Evolutionary conservation across 2,888 invertebrate species (phyloP).

Genomic region (Rhyacophila evoluta): DNA sequence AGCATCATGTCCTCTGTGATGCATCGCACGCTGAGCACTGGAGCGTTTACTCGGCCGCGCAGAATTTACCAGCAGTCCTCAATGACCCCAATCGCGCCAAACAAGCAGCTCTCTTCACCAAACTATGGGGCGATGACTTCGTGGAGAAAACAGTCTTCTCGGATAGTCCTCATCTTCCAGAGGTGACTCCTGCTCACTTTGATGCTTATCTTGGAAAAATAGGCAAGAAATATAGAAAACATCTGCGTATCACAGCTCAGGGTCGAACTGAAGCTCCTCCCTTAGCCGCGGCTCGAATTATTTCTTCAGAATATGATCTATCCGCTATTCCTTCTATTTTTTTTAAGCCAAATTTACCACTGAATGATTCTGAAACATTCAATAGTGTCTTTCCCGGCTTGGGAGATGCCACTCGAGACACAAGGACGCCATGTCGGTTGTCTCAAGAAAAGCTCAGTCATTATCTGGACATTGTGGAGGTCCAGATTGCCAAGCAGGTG

Average conservation of each 20-base stretch:
- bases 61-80: slow-evolving; percentile 94
- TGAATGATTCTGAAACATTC: slow-evolving; percentile 86
- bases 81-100: slow-evolving; percentile 95
- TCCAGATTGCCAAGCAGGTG: slow-evolving; percentile 92
- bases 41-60: slow-evolving; percentile 92
- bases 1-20: slow-evolving; percentile 68
- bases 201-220: slow-evolving; percentile 87
- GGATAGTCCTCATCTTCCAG: slow-evolving; percentile 84
- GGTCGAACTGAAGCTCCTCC: slow-evolving; percentile 63
- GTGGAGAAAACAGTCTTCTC: slow-evolving; percentile 84
- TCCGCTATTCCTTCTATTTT: slow-evolving; percentile 88
- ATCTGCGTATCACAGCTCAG: slow-evolving; percentile 67
- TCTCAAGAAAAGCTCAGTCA: slow-evolving; percentile 93
- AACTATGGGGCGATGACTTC: slow-evolving; percentile 97
- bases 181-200: slow-evolving; percentile 87
- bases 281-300: slow-evolving; percentile 15
- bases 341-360: slow-evolving; percentile 80
- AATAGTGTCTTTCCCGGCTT: slow-evolving; percentile 84
- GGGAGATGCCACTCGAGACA: slow-evolving; percentile 66
- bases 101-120: slow-evolving; percentile 93
- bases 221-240: slow-evolving; percentile 75
- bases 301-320: slow-evolving; percentile 63
- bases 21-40: slow-evolving; percentile 71
- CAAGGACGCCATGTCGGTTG: slow-evolving; percentile 75
- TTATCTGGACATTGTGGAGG: slow-evolving; percentile 95